Percentiles rank a stretch among this genome's conserved stretches.
Evolutionary conservation across 2,888 invertebrate species (phyloP).

Genomic region (Hyposoter didymator): DNA sequence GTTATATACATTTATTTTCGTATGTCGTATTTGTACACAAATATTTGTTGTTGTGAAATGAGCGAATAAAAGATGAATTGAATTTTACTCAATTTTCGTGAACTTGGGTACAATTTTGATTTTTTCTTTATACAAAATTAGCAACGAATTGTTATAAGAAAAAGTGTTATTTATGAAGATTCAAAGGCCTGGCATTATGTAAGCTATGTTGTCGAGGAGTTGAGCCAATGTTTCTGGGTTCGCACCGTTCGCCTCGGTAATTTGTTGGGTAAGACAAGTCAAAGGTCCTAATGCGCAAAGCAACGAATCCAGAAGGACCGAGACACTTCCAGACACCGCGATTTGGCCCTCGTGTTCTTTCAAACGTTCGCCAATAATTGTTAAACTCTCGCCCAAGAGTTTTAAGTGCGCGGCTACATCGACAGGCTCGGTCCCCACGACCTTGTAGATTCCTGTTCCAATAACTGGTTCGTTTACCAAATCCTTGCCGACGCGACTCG

Average conservation of each 20-base stretch:
- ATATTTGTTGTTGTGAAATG: slow-evolving; percentile 44
- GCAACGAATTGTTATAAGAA: not conserved
- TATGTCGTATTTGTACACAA: slow-evolving; percentile 71
- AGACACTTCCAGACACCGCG: slow-evolving; percentile 97
- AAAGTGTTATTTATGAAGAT: not conserved
- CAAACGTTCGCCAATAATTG: slow-evolving; percentile 96
- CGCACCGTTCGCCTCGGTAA: slow-evolving; percentile 88
- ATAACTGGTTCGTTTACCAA: slow-evolving; percentile 81
- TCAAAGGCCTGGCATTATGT: slow-evolving; percentile 88
- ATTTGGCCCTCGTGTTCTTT: slow-evolving; percentile 98
- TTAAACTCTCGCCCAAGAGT: slow-evolving; percentile 95
- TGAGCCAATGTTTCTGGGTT: slow-evolving; percentile 86
- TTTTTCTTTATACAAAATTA: not conserved
- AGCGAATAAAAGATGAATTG: slow-evolving; percentile 47
- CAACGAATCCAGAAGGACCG: slow-evolving; percentile 95
- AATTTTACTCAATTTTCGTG: slow-evolving; percentile 47
- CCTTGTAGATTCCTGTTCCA: slow-evolving; percentile 86
- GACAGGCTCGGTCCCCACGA: slow-evolving; percentile 91
- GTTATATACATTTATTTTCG: slow-evolving; percentile 70
- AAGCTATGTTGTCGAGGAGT: slow-evolving; percentile 97
- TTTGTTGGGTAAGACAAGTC: slow-evolving; percentile 92
- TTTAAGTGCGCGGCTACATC: slow-evolving; percentile 97
- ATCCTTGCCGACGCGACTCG: slow-evolving; percentile 81
- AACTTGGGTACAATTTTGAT: not conserved
- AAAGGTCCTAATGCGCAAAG: slow-evolving; percentile 96